phyloP scores from a whole-genome alignment of 2,113 vertebrate species.

The Nothoprocta pentlandii region DNA sequence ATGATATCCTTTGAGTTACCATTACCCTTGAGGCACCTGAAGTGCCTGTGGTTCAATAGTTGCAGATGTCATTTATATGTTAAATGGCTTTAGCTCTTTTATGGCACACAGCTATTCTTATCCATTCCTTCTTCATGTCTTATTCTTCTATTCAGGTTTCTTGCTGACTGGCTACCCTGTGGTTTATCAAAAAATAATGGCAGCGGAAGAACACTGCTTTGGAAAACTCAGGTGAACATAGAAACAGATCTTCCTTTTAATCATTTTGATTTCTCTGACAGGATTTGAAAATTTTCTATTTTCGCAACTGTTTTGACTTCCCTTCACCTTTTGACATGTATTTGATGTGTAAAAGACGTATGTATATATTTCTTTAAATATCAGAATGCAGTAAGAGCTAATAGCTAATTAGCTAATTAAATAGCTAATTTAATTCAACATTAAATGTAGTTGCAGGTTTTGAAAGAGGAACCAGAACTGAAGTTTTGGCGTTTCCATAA shows the following conservation, averaged over 20 bases:
- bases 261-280: neutral
- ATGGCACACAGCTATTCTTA: neutral
- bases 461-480: neutral
- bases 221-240: neutral
- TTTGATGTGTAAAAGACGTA: neutral
- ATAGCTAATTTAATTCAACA: neutral
- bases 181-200: neutral
- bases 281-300: neutral
- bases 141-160: neutral
- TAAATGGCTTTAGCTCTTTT: neutral
- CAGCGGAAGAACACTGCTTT: neutral
- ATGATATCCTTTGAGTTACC: neutral
- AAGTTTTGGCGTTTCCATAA: neutral
- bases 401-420: too few relatives aligned
- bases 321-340: neutral
- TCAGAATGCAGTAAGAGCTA: neutral
- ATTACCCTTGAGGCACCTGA: neutral
- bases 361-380: neutral
- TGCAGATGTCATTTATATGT: neutral
- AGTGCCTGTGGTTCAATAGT: neutral
- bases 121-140: neutral
- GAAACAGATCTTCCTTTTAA: neutral
- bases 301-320: neutral
- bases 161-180: neutral
- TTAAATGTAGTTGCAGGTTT: neutral